phyloP scores from a whole-genome alignment of 2,113 vertebrate genomes.

The Pituophis catenifer region DNA sequence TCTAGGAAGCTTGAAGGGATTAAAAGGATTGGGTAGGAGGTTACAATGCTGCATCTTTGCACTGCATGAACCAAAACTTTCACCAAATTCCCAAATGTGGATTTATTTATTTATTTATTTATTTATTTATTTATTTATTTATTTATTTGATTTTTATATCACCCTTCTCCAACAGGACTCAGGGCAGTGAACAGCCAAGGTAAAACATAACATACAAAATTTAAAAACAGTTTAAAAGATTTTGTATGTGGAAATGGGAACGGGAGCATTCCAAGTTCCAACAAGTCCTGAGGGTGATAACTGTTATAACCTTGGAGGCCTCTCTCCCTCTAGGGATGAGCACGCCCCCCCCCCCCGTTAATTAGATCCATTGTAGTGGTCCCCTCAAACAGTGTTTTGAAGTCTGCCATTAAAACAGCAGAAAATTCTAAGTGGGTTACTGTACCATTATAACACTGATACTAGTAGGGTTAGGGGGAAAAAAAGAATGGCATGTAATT shows the following conservation, averaged over 20 bases:
- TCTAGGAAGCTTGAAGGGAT: neutral
- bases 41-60: neutral
- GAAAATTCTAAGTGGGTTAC: neutral
- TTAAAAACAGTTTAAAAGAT: too few relatives aligned
- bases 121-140: too few relatives aligned
- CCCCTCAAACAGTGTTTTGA: neutral
- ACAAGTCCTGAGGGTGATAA: neutral
- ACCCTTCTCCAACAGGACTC: too few relatives aligned
- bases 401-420: neutral
- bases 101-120: neutral
- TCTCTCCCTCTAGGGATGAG: neutral
- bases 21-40: neutral
- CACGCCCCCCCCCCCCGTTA: neutral
- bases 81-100: neutral
- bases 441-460: neutral
- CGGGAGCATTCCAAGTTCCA: neutral
- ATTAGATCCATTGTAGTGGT: neutral
- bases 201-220: too few relatives aligned
- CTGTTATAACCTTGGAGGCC: neutral
- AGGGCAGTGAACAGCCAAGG: too few relatives aligned
- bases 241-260: neutral
- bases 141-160: too few relatives aligned
- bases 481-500: neutral
- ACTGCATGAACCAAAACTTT: neutral
- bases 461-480: neutral